Conservation (phyloP, 2,888 invertebrate genomes). For the Torymus tubicola region DNA sequence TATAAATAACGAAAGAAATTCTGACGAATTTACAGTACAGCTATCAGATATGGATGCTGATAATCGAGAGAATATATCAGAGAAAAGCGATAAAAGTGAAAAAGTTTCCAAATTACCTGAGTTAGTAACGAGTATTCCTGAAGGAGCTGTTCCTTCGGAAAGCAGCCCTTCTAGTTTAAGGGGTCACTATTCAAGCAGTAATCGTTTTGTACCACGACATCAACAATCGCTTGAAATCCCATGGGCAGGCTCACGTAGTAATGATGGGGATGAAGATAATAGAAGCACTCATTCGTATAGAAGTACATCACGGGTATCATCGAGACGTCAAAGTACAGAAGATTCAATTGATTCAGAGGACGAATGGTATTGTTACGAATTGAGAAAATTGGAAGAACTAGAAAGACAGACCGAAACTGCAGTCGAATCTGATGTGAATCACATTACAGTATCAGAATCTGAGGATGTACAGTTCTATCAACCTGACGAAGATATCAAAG, state of each 20-base stretch:
- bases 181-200: conserved; percentile 64
- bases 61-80: conserved; percentile 66
- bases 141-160: conserved; percentile 80
- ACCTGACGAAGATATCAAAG: conserved; percentile 84
- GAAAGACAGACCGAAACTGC: conserved; percentile 86
- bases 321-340: conserved; percentile 92
- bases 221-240: conserved; percentile 90
- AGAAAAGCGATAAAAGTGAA: conserved; percentile 69
- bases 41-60: conserved; percentile 68
- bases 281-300: conserved; percentile 92
- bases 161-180: conserved; percentile 82
- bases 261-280: conserved; percentile 88
- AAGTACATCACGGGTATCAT: conserved; percentile 90
- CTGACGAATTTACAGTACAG: conserved; percentile 67
- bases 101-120: conserved; percentile 70
- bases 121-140: conserved; percentile 74
- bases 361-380: conserved; percentile 94
- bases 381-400: conserved; percentile 90
- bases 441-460: conserved; percentile 80
- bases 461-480: conserved; percentile 79
- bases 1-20: conserved; percentile 65
- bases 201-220: conserved; percentile 80
- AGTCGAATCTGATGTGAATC: conserved; percentile 80
- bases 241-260: conserved; percentile 78
- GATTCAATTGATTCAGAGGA: conserved; percentile 96